Evolutionary conservation across 2,888 invertebrate genomes (phyloP), one percentile per base, ranked within the genome.

Genomic region (Palloptera scutellata): DNA sequence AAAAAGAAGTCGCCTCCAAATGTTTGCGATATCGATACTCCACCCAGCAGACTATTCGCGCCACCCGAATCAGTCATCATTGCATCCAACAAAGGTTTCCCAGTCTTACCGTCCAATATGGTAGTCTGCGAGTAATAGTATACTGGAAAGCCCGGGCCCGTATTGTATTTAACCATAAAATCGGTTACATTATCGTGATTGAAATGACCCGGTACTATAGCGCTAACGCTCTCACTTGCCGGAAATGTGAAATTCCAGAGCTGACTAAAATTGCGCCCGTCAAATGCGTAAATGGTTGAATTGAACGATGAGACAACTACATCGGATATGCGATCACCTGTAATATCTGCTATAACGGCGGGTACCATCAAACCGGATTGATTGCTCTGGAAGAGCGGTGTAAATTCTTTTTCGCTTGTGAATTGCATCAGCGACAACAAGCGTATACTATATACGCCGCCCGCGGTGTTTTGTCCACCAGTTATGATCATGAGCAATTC

Each of bases 191-290:
- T 87, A 77, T 94, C 94, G 73, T 89, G 88, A 80, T 93, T 91
- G 77, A 91, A 94, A 82, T 89, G 93, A 0, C 92, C 93, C 1
- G 92, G 92, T 12, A 92, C 90, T 52, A 93, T 92, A 61, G 91
- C 89, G 76, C 92, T 91, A 75, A 91, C 90, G 12, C 91, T 89
- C 83, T 92, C 91, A 8, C 91, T 84, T 10, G 81, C 80, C 1
- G 90, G 88, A 69, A 91, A 87, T 0, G 89, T 88, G 73, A 88
- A 90, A 74, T 91, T 92, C 94, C 94, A 94, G n/a, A 94, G 79
- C 75, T 88, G 87, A 55, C 87, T 79, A 72, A 89, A 90, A 11
- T 88, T 90, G 42, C 85, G 82, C 0, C 94, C 94, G 83, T 93
- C 88, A 71, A 92, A 89, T 2, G 93, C 92, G 66, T 90, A 85